Evolutionary conservation across 2,888 invertebrate species (phyloP).

Genomic region (Allygus modestus): DNA sequence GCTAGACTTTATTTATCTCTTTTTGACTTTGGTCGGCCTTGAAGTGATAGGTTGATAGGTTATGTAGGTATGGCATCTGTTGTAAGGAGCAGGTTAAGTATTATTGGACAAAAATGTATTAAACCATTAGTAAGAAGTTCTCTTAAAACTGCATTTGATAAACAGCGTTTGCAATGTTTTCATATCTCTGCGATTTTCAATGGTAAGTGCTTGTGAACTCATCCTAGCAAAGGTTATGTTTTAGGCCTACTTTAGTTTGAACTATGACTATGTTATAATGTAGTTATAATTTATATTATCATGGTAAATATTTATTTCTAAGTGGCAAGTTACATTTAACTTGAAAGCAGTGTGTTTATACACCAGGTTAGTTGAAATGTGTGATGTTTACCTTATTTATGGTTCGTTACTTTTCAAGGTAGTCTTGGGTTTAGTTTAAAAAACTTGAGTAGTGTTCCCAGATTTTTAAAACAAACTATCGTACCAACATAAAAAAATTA

Average conservation of each 20-base stretch:
- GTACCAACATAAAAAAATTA: too few species aligned
- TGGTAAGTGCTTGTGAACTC: slow-evolving; percentile 64
- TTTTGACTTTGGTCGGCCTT: slow-evolving; percentile 54
- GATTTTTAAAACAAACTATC: too few species aligned
- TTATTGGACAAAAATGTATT: slow-evolving; percentile 51
- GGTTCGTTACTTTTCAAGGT: too few species aligned
- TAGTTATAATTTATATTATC: too few species aligned
- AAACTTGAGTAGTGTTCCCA: too few species aligned
- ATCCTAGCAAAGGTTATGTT: slow-evolving; percentile 5
- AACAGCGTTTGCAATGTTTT: slow-evolving; percentile 61
- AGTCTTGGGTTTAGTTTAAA: too few species aligned
- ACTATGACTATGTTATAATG: not conserved
- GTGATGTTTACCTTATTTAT: too few species aligned
- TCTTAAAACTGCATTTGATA: not conserved
- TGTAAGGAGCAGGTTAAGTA: slow-evolving; percentile 47
- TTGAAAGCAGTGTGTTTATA: too few species aligned
- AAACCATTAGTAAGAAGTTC: slow-evolving; percentile 26
- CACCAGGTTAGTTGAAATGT: too few species aligned
- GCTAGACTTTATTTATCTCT: slow-evolving; percentile 23
- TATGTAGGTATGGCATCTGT: slow-evolving; percentile 52
- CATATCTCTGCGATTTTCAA: slow-evolving; percentile 66
- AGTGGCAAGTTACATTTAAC: too few species aligned
- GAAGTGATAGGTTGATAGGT: not conserved
- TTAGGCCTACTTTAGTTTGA: not conserved
- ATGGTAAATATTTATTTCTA: too few species aligned